Conservation (phyloP, 2,113 vertebrate genomes). For the Lutjanus erythropterus region DNA sequence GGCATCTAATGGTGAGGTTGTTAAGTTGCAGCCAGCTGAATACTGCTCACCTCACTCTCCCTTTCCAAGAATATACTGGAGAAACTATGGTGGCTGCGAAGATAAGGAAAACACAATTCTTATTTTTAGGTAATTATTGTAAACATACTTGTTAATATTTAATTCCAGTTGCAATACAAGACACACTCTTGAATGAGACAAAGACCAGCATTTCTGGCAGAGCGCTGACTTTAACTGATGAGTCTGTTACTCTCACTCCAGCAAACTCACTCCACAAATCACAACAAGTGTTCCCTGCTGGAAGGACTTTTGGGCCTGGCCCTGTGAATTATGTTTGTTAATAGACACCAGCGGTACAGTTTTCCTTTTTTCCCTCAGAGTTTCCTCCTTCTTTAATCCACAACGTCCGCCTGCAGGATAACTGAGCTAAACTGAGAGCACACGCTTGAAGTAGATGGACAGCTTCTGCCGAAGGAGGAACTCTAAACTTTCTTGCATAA, state of each 20-base stretch:
- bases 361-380: constrained; percentile 15
- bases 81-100: too few species aligned
- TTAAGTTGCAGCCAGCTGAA: too few species aligned
- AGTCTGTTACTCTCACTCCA: constrained; percentile 2
- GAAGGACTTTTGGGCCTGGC: not conserved
- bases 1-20: too few species aligned
- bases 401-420: constrained; percentile 16
- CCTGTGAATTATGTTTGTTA: constrained; percentile 40
- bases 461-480: constrained; percentile 12
- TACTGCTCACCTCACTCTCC: too few species aligned
- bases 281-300: constrained; percentile 40
- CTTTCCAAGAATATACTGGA: too few species aligned
- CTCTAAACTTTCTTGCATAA: constrained; percentile 3
- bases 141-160: too few species aligned
- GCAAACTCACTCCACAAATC: constrained; percentile 37
- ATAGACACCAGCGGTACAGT: constrained; percentile 21
- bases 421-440: not conserved
- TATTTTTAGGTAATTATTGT: too few species aligned
- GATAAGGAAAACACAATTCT: too few species aligned
- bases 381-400: constrained; percentile 21
- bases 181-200: not conserved
- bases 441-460: not conserved
- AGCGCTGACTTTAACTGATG: not conserved
- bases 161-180: not conserved
- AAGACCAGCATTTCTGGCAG: not conserved